A percentile compares a stretch with the other conserved stretches of the same genome.
Evolutionary conservation across 2,797 vertebrate species (phyloP).

Genomic region (Hydrolagus colliei): DNA sequence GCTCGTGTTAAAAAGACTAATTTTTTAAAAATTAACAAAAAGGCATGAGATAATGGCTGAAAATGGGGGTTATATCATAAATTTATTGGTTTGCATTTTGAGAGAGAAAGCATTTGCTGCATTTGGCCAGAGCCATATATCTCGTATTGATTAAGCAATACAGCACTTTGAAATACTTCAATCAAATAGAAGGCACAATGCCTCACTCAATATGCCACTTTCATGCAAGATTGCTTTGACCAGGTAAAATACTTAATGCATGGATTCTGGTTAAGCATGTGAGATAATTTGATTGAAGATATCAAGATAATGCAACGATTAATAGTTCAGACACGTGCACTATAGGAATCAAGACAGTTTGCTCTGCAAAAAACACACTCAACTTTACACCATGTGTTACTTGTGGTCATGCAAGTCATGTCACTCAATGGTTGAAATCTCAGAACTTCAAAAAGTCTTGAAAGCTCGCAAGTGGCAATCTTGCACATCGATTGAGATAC

Average conservation of each 20-base stretch:
- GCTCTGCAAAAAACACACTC: slow-evolving; percentile 1
- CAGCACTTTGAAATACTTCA: not conserved
- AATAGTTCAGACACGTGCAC: not conserved
- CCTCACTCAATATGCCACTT: not conserved
- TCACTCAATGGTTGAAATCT: not conserved
- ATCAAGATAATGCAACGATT: slow-evolving; percentile 21
- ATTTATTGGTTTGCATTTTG: not conserved
- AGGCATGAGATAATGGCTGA: not conserved
- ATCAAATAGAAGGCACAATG: not conserved
- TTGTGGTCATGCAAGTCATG: slow-evolving; percentile 11
- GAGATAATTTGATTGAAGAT: not conserved
- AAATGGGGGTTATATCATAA: not conserved
- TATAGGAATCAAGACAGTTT: not conserved
- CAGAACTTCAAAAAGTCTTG: not conserved
- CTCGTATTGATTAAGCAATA: not conserved
- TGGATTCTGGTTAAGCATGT: not conserved
- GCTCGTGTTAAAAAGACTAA: not conserved
- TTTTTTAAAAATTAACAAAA: not conserved
- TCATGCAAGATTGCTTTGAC: slow-evolving; percentile 17
- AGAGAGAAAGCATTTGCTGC: not conserved
- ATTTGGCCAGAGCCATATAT: not conserved
- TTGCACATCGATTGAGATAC: too few relatives aligned
- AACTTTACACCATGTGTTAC: not conserved
- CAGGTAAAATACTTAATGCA: slow-evolving; percentile 16
- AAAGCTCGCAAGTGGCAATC: not conserved